Percentiles rank a stretch among this genome's conserved stretches.
These are phyloP conservation scores for Epizoanthus ramosus DNA, from an alignment of 92 coral and sea anemone species.

Conservation along the genomic window DNA sequence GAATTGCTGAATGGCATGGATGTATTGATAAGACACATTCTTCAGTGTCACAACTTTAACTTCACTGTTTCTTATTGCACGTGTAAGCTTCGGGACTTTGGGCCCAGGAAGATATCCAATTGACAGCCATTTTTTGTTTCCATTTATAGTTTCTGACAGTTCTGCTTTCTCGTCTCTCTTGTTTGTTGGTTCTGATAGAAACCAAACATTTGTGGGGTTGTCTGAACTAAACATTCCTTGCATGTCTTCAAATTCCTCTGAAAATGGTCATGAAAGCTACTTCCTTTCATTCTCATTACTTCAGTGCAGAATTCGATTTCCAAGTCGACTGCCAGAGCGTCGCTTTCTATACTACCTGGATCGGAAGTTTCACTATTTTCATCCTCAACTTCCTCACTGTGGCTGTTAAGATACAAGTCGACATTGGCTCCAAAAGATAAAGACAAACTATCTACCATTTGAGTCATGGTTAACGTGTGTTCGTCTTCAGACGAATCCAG, in stretches of 20 bases:
- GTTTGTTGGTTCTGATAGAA: slow-evolving; percentile 42
- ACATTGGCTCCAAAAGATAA: neutral
- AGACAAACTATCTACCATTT: slow-evolving; percentile 10
- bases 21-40: slow-evolving; percentile 8
- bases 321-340: neutral
- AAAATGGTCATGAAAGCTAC: slow-evolving; percentile 43
- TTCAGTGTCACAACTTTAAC: slow-evolving; percentile 7
- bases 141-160: too few species aligned
- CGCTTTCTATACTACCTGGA: neutral
- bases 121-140: slow-evolving; percentile 26
- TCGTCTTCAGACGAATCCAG: too few species aligned
- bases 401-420: neutral
- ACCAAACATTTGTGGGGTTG: slow-evolving; percentile 4
- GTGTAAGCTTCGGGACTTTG: slow-evolving; percentile 44
- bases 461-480: too few species aligned
- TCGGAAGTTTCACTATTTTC: neutral
- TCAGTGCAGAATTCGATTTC: slow-evolving; percentile 13
- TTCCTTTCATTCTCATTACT: slow-evolving; percentile 36
- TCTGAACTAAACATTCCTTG: slow-evolving; percentile 18
- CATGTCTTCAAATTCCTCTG: slow-evolving; percentile 32
- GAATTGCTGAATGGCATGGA: neutral
- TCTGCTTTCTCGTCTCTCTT: slow-evolving; percentile 60
- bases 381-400: neutral
- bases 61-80: slow-evolving; percentile 36
- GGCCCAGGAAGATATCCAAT: slow-evolving; percentile 54